Evolutionary conservation across 2,888 invertebrate genomes (phyloP).

Genomic region (Pocota personata): DNA sequence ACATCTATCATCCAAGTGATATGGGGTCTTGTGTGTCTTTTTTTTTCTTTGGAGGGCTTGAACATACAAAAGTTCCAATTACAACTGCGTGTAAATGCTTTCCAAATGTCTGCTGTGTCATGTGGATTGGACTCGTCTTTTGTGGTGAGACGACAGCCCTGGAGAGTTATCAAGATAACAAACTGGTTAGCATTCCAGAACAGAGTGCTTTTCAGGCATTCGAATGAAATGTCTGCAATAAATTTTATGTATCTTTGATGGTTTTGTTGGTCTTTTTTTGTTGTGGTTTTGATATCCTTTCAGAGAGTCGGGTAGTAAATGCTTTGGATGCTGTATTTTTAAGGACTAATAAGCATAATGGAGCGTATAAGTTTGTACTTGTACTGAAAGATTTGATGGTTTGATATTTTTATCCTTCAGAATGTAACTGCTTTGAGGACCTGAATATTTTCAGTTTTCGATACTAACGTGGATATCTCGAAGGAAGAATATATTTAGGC

Average conservation of each 20-base stretch:
- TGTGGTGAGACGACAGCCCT: background rate
- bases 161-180: constrained; percentile 30
- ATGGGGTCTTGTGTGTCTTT: background rate
- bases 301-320: background rate
- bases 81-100: constrained; percentile 1
- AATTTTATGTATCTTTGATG: constrained; percentile 38
- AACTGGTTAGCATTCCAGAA: constrained; percentile 9
- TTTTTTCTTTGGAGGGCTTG: background rate
- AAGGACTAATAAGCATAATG: background rate
- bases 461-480: background rate
- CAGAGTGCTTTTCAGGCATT: background rate
- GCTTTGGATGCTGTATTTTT: background rate
- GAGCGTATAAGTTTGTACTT: background rate
- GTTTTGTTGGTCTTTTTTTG: background rate
- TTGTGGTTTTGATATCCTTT: background rate
- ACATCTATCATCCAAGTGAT: constrained; percentile 3
- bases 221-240: background rate
- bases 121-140: constrained; percentile 22
- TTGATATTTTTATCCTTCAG: background rate
- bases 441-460: background rate
- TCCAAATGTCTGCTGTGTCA: constrained; percentile 16
- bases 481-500: background rate
- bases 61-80: background rate
- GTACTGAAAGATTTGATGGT: no score
- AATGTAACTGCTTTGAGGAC: background rate